Conservation (phyloP, 2,797 vertebrate species). For the Scyliorhinus canicula region DNA sequence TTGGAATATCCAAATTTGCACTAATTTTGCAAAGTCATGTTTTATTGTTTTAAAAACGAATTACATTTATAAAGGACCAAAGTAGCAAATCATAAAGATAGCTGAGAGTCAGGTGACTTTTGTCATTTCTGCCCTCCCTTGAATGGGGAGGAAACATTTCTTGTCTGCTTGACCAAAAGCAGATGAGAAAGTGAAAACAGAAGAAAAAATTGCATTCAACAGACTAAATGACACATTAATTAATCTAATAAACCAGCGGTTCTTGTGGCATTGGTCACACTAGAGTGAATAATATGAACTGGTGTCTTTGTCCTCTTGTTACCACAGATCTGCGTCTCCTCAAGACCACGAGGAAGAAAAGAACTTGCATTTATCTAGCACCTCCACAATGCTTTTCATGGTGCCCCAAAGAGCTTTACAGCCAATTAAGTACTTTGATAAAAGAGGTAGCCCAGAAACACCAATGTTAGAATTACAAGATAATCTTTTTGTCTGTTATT, state of each 20-base stretch:
- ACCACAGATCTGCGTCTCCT: background rate
- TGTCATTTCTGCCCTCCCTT: too few relatives aligned
- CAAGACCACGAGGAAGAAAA: background rate
- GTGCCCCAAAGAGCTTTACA: background rate
- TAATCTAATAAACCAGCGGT: conserved; percentile 2
- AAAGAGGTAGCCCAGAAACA: background rate
- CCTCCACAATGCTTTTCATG: background rate
- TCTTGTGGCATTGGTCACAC: background rate
- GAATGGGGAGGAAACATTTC: background rate
- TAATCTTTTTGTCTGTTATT: background rate
- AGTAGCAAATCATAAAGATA: too few relatives aligned
- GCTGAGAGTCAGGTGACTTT: too few relatives aligned
- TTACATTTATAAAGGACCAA: too few relatives aligned
- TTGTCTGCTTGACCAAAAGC: background rate
- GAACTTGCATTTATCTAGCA: background rate
- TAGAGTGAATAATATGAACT: background rate
- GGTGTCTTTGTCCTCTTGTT: background rate
- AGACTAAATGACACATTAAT: background rate
- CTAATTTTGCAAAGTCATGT: background rate
- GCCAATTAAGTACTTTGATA: background rate
- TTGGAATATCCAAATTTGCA: background rate
- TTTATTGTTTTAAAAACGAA: too few relatives aligned
- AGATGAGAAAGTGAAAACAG: background rate
- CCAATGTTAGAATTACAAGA: background rate
- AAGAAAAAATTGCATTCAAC: background rate